A percentile compares a stretch with the other conserved stretches of the same genome.
These are phyloP conservation scores for Fistularia commersonii DNA, from an alignment of 2,797 vertebrate genomes.

Conservation along the genomic window DNA sequence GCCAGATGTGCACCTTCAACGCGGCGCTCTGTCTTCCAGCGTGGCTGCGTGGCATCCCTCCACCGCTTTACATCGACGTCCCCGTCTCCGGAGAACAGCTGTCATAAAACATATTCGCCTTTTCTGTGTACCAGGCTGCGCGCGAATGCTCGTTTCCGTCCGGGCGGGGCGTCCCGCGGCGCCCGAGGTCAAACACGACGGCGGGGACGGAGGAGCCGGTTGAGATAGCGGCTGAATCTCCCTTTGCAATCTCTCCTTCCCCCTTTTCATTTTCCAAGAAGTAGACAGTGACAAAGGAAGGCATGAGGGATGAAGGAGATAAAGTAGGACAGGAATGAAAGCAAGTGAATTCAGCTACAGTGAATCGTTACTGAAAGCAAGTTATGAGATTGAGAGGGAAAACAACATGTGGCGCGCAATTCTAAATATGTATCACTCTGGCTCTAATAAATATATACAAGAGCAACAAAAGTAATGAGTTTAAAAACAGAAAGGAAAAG, in stretches of 20 bases:
- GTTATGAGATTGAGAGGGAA: conserved; percentile 21
- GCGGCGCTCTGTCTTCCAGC: conserved; percentile 36
- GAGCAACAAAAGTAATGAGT: no score
- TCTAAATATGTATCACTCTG: no score
- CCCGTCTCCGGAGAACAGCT: conserved; percentile 33
- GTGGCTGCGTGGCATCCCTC: conserved; percentile 16
- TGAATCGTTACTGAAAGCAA: conserved; percentile 11
- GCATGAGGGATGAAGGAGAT: conserved; percentile 7
- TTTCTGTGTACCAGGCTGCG: background rate
- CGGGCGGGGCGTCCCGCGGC: no score
- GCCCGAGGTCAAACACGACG: no score
- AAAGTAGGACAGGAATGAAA: conserved; percentile 13
- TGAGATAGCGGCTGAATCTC: no score
- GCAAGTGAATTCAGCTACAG: conserved; percentile 27
- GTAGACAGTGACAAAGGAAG: conserved; percentile 15
- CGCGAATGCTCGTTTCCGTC: no score
- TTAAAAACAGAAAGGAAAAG: no score
- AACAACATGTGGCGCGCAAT: no score
- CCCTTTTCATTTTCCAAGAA: conserved; percentile 13
- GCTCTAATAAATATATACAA: no score
- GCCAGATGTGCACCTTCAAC: conserved; percentile 59
- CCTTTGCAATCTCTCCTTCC: conserved; percentile 3
- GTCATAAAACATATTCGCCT: conserved; percentile 31
- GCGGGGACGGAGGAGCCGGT: no score
- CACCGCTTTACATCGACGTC: conserved; percentile 13